Base-by-base conservation (phyloP, 2,888 invertebrate species). In the Venustoraphidia nigricollis region DNA sequence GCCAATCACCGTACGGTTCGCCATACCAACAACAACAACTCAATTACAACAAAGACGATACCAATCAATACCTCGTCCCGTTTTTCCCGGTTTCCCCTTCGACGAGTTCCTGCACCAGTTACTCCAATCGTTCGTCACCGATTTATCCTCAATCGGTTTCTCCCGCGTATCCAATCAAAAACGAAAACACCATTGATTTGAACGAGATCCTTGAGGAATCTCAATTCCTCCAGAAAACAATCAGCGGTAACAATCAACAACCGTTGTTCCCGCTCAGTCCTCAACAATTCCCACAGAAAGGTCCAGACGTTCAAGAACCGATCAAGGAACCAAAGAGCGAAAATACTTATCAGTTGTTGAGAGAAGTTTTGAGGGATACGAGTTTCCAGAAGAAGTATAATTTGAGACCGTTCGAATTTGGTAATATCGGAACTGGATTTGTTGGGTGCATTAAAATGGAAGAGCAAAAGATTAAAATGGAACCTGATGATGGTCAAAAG, bases 301-400 rank as follows among this genome's bases (percentile, higher is more conserved):
- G 68, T 66, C 10, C 62, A 53, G 58, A 36, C 40, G 56, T 69
- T 63, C 55, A 41, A n/a, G 45, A 42, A 35, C 45, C 47, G 10
- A 41, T 43, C 6, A n/a, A n/a, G 14, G 42, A 41, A 36, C 41
- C 34, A 10, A 46, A 46, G 46, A 57, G 57, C 49, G 73, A 73
- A 9, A 73, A 79, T 58, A 80, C 86, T 62, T 84, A 90, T 66
- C 80, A 83, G 60, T 68, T 89, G 46, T 64, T 91, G 49, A 72
- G 89, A 50, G 87, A 90, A 60, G 89, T 85, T 46, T 68, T 90
- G 46, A 77, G 84, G 62, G 90, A 90, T 60, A 89, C 87, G 8
- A 81, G 84, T 54, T 90, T 89, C 65, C 90, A 89, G 64, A 81
- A 81, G 64, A 81, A 84, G 60, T 81, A 83, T 64, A 90, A 90